Evolutionary conservation across 1,140 invertebrate genomes (phyloP).

Genomic region (Micrasema minimum): DNA sequence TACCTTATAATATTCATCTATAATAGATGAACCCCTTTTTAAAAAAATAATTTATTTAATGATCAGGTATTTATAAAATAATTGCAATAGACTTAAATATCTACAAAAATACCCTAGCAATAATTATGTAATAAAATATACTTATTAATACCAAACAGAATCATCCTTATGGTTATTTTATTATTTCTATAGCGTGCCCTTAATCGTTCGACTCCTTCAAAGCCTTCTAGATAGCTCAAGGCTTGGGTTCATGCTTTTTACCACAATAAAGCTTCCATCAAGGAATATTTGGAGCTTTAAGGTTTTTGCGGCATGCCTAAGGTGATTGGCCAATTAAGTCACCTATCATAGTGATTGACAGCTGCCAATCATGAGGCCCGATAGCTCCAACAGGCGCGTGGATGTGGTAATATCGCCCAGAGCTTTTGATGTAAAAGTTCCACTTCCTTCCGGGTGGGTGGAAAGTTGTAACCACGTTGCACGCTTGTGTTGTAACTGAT

Average conservation of each 20-base stretch:
- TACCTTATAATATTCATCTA: too few relatives aligned
- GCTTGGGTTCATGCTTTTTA: background rate
- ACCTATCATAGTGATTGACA: constrained; percentile 46
- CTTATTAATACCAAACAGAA: too few relatives aligned
- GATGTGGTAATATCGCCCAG: background rate
- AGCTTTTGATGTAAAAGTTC: constrained; percentile 31
- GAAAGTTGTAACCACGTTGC: background rate
- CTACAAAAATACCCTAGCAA: background rate
- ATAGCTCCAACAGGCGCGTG: constrained; percentile 13
- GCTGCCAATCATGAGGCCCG: constrained; percentile 45
- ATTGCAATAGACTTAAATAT: too few relatives aligned
- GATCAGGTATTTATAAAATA: too few relatives aligned
- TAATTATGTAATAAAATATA: too few relatives aligned
- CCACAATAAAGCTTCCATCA: constrained; percentile 33
- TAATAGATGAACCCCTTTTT: too few relatives aligned
- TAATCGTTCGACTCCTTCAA: constrained; percentile 2
- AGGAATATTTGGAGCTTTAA: constrained; percentile 37
- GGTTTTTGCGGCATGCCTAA: constrained; percentile 40
- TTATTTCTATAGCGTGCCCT: background rate
- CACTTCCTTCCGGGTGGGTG: constrained; percentile 18
- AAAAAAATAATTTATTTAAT: too few relatives aligned
- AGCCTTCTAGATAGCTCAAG: background rate
- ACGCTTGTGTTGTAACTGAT: too few relatives aligned
- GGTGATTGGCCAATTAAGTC: constrained; percentile 52
- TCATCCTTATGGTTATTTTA: too few relatives aligned